Evolutionary conservation across 2,888 invertebrate genomes (phyloP), one percentile per base, ranked within the genome.

Genomic region (Entomobrya proxima): DNA sequence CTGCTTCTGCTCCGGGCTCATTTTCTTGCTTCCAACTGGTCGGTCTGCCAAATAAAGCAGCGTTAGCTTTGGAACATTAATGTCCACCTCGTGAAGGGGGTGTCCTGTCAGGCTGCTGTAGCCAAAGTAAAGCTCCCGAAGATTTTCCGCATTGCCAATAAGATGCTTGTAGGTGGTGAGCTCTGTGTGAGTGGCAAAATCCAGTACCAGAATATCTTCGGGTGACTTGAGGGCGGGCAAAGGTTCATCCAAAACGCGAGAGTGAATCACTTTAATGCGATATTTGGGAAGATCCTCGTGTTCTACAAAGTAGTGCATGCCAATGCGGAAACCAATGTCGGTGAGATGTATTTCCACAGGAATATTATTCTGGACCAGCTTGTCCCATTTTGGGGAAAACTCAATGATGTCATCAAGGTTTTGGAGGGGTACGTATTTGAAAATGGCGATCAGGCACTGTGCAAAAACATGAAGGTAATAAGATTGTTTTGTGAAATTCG

Each of bases 291-390:
- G 37, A 1, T 80, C 52, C 0, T 32, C 9, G 7, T 61, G 40
- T 5, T 50, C 85, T 13, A 75, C 35, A 44, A 86, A 86, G 35
- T 75, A 75, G 30, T 80, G 80, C 24, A 55, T 13, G 4, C 55
- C 80, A 18, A 86, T 21, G 2, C 85, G 80, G n/a, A 86, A 86
- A 6, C 85, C 85, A 55, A 86, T 74, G 55, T 86, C 85, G 0
- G 85, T 80, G 13, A 80, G 40, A 27, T 74, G 76, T 4, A 74
- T 44, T 13, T 86, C 85, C 3, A 86, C 61, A 5, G 78, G 78
- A 21, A 86, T 80, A 37, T 86, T 18, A 11, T 80, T 58, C 55
- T 86, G 85, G 7, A 86, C 52, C 3, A 86, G 30, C 18, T 50
- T 52, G 18, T 86, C 76, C 52, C 50, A 81, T 0, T 27, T 50